Percentiles rank a stretch among this genome's conserved stretches.
phyloP scores from a whole-genome alignment of 1,140 invertebrate genomes.

The Drosophila obscura region DNA sequence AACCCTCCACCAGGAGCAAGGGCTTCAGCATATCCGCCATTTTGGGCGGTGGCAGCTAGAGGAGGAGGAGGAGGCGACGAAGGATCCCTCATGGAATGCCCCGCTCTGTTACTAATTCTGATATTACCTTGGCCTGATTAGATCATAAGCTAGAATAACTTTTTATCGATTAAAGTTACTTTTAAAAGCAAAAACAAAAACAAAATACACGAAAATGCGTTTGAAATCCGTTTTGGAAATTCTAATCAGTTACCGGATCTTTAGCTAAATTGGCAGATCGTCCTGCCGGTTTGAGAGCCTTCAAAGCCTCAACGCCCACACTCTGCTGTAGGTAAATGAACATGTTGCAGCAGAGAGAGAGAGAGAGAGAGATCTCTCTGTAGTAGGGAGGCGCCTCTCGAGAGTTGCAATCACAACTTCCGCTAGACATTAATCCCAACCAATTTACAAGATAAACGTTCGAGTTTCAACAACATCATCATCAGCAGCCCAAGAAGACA shows the following conservation, averaged over 20 bases:
- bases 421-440: conserved; percentile 79
- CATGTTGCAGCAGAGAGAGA: conserved; percentile 30
- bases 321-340: conserved; percentile 76
- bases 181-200: neutral
- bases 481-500: conserved; percentile 58
- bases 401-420: conserved; percentile 72
- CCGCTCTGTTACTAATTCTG: conserved; percentile 27
- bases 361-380: neutral
- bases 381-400: conserved; percentile 41
- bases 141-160: conserved; percentile 36
- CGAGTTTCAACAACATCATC: conserved; percentile 80
- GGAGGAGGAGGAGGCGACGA: neutral
- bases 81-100: neutral
- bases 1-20: conserved; percentile 55
- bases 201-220: conserved; percentile 2
- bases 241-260: neutral
- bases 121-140: conserved; percentile 66
- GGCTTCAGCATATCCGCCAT: conserved; percentile 81
- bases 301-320: conserved; percentile 64
- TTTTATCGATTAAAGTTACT: conserved; percentile 25
- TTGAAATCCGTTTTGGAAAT: conserved; percentile 1
- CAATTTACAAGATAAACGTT: conserved; percentile 82
- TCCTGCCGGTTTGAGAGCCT: conserved; percentile 37
- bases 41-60: conserved; percentile 70
- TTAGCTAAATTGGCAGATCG: conserved; percentile 11